These are phyloP conservation scores for Carapus acus DNA, from an alignment of 2,797 vertebrate genomes.

Conservation along the genomic window DNA sequence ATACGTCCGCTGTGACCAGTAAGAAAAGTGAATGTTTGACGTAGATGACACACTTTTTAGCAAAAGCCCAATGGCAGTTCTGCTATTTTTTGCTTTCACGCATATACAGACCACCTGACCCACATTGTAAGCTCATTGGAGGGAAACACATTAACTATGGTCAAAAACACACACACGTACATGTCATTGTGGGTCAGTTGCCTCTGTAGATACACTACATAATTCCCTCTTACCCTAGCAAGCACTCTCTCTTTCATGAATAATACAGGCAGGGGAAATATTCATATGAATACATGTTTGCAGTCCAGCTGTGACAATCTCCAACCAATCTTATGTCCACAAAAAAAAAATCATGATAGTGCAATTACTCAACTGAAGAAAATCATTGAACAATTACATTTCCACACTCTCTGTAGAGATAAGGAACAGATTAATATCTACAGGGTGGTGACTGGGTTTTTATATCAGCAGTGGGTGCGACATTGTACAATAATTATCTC, in stretches of 20 bases:
- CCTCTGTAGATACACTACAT: slow-evolving; percentile 11
- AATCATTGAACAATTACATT: too few relatives aligned
- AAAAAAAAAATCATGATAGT: slow-evolving; percentile 1
- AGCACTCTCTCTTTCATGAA: neutral
- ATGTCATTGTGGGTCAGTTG: slow-evolving; percentile 56
- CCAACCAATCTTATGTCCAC: neutral
- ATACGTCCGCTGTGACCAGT: slow-evolving; percentile 27
- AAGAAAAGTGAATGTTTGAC: slow-evolving; percentile 39
- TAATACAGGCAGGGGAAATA: neutral
- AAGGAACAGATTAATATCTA: too few relatives aligned
- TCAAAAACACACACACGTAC: slow-evolving; percentile 56
- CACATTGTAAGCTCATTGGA: slow-evolving; percentile 43
- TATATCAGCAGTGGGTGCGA: too few relatives aligned
- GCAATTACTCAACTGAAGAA: too few relatives aligned
- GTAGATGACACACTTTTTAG: slow-evolving; percentile 51
- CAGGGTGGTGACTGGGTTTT: too few relatives aligned
- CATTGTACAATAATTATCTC: too few relatives aligned
- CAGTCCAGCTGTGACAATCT: neutral
- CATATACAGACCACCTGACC: slow-evolving; percentile 49
- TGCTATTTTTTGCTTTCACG: slow-evolving; percentile 46
- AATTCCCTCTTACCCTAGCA: slow-evolving; percentile 5
- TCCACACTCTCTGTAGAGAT: too few relatives aligned
- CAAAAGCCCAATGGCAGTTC: slow-evolving; percentile 32
- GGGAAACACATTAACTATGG: slow-evolving; percentile 51
- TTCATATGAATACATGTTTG: neutral